Evolutionary conservation across 2,797 vertebrate species (phyloP).

Genomic region (Aotus griseimembra): DNA sequence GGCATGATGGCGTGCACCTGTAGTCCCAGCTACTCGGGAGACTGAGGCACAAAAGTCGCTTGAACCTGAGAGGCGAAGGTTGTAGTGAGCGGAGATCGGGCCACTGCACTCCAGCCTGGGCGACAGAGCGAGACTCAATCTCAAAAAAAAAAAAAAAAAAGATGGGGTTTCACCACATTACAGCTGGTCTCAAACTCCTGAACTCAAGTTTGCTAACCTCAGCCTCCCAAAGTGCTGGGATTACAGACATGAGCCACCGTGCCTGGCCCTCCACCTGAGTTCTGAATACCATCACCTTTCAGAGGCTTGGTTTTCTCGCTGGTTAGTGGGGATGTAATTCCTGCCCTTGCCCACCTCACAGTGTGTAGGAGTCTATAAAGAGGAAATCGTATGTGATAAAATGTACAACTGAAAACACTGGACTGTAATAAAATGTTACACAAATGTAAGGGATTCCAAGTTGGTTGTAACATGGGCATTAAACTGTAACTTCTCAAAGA

Average conservation of each 20-base stretch:
- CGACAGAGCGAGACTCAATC: fast-evolving
- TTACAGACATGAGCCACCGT: too few species aligned
- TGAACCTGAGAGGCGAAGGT: too few species aligned
- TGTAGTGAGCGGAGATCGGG: too few species aligned
- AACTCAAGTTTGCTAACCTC: too few species aligned
- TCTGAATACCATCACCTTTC: neutral
- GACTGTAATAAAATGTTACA: constrained; percentile 32
- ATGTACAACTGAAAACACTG: neutral
- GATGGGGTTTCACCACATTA: too few species aligned
- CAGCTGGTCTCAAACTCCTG: too few species aligned
- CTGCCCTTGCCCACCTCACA: neutral
- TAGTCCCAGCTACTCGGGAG: too few species aligned
- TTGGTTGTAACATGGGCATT: neutral
- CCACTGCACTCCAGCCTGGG: too few species aligned
- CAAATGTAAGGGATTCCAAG: neutral
- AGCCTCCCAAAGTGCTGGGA: too few species aligned
- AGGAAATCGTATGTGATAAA: neutral
- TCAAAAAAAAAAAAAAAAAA: neutral
- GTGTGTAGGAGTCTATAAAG: constrained; percentile 48
- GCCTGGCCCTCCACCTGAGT: neutral
- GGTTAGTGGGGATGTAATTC: neutral
- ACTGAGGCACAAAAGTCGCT: too few species aligned
- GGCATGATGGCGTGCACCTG: too few species aligned
- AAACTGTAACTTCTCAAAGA: neutral
- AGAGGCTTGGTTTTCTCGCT: neutral